Evolutionary conservation across 2,797 vertebrate genomes (phyloP).

Genomic region (Sebastes trivittatus): DNA sequence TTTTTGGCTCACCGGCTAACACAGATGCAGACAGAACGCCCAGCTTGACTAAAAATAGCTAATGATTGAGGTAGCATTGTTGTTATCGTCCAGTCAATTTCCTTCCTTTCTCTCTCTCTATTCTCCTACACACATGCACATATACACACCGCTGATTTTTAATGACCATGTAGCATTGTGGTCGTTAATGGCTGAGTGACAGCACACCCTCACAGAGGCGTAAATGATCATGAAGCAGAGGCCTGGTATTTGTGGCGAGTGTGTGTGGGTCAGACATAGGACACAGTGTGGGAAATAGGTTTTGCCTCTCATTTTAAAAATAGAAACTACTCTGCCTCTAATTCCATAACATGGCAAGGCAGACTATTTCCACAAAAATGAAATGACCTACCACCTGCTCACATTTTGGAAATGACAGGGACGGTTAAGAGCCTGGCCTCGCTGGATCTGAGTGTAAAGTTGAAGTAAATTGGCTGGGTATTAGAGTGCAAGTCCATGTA

Average conservation of each 20-base stretch:
- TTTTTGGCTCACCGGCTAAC: conserved; percentile 11
- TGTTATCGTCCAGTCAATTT: neutral
- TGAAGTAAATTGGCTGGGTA: conserved; percentile 67
- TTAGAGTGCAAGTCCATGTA: conserved; percentile 70
- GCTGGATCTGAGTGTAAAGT: conserved; percentile 51
- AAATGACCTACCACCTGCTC: conserved; percentile 71
- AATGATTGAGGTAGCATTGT: conserved; percentile 16
- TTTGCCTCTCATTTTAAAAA: conserved; percentile 54
- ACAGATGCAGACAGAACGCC: conserved; percentile 19
- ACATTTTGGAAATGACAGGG: conserved; percentile 65
- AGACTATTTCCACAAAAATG: conserved; percentile 60
- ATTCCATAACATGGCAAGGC: conserved; percentile 47
- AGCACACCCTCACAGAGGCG: conserved; percentile 1
- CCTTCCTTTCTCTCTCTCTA: neutral
- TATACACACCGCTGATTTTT: neutral
- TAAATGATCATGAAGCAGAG: conserved; percentile 11
- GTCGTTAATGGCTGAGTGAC: conserved; percentile 24
- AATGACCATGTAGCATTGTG: conserved; percentile 16
- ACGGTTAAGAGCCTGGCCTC: conserved; percentile 46
- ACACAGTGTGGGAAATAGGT: conserved; percentile 19
- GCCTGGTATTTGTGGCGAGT: neutral
- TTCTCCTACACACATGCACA: neutral
- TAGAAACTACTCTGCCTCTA: conserved; percentile 48
- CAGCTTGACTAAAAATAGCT: conserved; percentile 20
- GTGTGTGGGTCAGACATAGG: conserved; percentile 31